Evolutionary conservation across 2,797 vertebrate genomes (phyloP).

Genomic region (Eospalax fontanierii): DNA sequence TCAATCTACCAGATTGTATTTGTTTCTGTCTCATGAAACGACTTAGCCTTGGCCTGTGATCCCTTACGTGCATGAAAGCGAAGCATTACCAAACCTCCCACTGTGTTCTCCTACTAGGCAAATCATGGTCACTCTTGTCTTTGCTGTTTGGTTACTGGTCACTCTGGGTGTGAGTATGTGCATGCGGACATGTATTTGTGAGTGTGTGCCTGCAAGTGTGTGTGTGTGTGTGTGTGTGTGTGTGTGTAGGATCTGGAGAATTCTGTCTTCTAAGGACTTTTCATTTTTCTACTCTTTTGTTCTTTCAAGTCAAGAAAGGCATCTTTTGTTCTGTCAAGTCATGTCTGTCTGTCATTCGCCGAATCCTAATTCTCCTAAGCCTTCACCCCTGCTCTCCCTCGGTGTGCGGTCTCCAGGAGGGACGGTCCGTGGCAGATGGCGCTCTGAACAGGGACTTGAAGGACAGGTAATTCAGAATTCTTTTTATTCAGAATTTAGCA

Average conservation of each 20-base stretch:
- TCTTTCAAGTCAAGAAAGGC: slow-evolving; percentile 58
- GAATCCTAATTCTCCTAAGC: too few relatives aligned
- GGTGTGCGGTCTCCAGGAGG: too few relatives aligned
- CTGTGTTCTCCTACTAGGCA: slow-evolving; percentile 8
- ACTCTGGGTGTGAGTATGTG: not conserved
- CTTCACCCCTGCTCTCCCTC: too few relatives aligned
- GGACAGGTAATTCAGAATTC: too few relatives aligned
- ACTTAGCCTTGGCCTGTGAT: slow-evolving; percentile 63
- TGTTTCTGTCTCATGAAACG: slow-evolving; percentile 74
- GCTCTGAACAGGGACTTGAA: too few relatives aligned
- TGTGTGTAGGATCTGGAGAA: too few relatives aligned
- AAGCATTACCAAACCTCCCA: slow-evolving; percentile 17
- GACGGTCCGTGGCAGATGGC: too few relatives aligned
- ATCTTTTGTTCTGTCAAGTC: too few relatives aligned
- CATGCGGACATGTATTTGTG: not conserved
- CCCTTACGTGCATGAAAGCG: slow-evolving; percentile 57
- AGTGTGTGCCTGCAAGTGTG: not conserved
- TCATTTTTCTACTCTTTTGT: slow-evolving; percentile 57
- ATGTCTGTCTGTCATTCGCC: too few relatives aligned
- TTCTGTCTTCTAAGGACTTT: slow-evolving; percentile 69
- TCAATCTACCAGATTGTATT: slow-evolving; percentile 71
- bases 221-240: too few relatives aligned
- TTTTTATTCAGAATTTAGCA: too few relatives aligned
- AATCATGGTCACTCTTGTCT: slow-evolving; percentile 7
- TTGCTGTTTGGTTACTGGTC: not conserved